phyloP scores from a whole-genome alignment of 2,888 invertebrate genomes.

The Mechanitis mazaeus region DNA sequence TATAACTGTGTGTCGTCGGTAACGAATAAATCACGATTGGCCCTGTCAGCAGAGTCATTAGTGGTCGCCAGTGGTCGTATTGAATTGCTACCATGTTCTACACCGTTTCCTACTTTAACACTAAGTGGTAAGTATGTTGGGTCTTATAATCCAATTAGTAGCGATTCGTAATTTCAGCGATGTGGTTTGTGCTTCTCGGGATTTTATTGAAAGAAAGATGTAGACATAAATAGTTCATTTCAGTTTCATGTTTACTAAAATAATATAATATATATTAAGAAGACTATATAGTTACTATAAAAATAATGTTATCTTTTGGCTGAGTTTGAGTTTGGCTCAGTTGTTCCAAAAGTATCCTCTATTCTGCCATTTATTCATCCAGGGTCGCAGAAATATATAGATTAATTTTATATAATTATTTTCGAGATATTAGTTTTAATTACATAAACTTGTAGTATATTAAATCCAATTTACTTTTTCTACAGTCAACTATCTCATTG shows the following conservation, averaged over 20 bases:
- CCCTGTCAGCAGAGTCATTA: constrained; percentile 60
- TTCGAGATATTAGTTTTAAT: no score
- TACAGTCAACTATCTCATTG: no score
- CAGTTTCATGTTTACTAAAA: not conserved
- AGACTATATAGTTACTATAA: no score
- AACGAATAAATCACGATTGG: constrained; percentile 67
- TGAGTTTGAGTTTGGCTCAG: no score
- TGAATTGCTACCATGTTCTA: constrained; percentile 52
- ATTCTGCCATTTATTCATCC: no score
- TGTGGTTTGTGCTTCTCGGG: not conserved
- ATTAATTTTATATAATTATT: no score
- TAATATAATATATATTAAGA: no score
- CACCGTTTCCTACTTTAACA: constrained; percentile 17
- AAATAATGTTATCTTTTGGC: no score
- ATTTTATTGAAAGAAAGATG: not conserved
- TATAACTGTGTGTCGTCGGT: constrained; percentile 40
- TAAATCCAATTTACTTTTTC: no score
- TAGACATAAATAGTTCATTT: not conserved
- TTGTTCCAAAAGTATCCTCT: no score
- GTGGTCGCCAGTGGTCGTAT: constrained; percentile 56
- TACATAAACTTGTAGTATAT: no score
- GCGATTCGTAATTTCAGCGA: not conserved
- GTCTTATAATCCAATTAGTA: constrained; percentile 18
- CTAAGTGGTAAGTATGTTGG: constrained; percentile 21
- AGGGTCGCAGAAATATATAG: no score